These are phyloP conservation scores for Anarsia innoxiella DNA, from an alignment of 2,888 invertebrate genomes.

Conservation along the genomic window DNA sequence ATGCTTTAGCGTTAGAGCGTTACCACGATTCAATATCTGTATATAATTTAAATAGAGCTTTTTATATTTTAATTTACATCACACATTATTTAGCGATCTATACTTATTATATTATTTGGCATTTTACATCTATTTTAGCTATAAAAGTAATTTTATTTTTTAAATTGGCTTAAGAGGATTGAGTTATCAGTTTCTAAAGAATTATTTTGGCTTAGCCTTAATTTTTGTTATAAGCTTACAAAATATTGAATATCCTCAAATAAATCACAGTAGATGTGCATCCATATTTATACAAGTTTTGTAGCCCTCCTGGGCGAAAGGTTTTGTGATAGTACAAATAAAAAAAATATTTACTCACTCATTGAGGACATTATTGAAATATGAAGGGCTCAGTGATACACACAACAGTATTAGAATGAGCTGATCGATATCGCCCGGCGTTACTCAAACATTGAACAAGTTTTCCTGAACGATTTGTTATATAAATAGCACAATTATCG, in stretches of 20 bases:
- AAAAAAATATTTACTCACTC: constrained; percentile 45
- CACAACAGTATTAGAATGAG: constrained; percentile 50
- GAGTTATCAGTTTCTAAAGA: constrained; percentile 21
- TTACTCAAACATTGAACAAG: no score
- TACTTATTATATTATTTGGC: constrained; percentile 44
- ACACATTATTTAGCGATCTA: constrained; percentile 33
- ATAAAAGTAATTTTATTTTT: constrained; percentile 34
- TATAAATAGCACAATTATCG: no score
- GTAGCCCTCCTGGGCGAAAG: constrained; percentile 26
- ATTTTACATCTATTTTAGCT: constrained; percentile 35
- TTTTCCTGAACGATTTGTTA: no score
- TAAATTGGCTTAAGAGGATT: constrained; percentile 43
- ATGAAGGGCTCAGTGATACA: constrained; percentile 34
- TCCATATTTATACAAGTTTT: constrained; percentile 12
- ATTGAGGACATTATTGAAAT: constrained; percentile 27
- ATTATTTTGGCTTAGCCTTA: constrained; percentile 48
- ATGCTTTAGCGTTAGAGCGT: constrained; percentile 34
- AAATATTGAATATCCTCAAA: constrained; percentile 24
- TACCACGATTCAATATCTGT: constrained; percentile 54
- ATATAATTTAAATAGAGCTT: constrained; percentile 50
- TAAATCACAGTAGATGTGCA: no score
- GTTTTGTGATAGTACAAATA: constrained; percentile 70
- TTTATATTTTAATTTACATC: constrained; percentile 46
- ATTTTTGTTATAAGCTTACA: constrained; percentile 42
- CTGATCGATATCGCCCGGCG: background rate